phyloP scores from a whole-genome alignment of 2,113 vertebrate genomes.

The Numida meleagris region DNA sequence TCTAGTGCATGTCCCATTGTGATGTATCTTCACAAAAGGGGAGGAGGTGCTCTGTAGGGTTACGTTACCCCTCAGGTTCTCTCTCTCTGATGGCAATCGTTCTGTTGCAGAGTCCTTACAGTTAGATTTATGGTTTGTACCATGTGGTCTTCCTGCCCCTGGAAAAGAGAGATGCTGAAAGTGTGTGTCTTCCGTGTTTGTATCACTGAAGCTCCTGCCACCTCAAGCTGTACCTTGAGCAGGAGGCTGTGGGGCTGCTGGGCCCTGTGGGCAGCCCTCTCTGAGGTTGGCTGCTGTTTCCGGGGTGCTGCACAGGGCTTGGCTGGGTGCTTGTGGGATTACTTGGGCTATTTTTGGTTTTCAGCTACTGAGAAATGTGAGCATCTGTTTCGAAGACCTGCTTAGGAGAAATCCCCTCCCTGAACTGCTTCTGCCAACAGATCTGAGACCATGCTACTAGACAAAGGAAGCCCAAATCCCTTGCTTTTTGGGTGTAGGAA shows the following conservation, averaged over 20 bases:
- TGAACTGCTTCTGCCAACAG: not conserved
- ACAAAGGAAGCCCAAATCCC: not conserved
- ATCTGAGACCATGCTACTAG: not conserved
- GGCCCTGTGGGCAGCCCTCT: not conserved
- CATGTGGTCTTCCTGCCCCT: not conserved
- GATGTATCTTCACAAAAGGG: not conserved
- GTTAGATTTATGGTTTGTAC: accelerated
- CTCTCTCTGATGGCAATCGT: not conserved
- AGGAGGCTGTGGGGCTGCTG: not conserved
- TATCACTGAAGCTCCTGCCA: not conserved
- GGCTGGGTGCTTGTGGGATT: not conserved
- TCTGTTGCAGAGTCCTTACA: not conserved
- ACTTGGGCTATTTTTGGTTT: not conserved
- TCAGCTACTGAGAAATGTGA: not conserved
- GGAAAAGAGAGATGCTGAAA: not conserved
- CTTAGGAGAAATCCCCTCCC: not conserved
- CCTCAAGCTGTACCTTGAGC: not conserved
- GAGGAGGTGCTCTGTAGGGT: not conserved
- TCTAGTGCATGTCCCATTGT: not conserved
- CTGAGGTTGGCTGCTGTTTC: accelerated
- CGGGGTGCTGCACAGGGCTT: not conserved
- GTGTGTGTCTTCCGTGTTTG: not conserved
- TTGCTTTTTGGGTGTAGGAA: not conserved
- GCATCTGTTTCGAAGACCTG: not conserved
- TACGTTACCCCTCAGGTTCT: not conserved